phyloP scores from a whole-genome alignment of 2,113 vertebrate genomes.

The Rhynchomys soricoides region DNA sequence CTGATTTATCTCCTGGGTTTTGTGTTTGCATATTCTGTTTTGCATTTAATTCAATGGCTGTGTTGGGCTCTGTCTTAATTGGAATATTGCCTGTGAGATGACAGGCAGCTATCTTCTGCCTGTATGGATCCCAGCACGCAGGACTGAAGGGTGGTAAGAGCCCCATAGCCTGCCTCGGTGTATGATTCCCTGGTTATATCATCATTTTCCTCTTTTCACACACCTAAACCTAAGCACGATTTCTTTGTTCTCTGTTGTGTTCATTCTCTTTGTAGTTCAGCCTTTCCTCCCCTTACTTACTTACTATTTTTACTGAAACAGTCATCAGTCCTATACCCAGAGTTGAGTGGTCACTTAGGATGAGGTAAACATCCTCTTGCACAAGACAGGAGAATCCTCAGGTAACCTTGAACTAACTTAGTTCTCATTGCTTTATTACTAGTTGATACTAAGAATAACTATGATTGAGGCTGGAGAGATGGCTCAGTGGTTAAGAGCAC shows the following conservation, averaged over 20 bases:
- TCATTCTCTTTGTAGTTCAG: not conserved
- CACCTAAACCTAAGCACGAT: not conserved
- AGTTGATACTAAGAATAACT: not conserved
- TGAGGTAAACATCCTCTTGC: not conserved
- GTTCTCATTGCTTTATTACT: not conserved
- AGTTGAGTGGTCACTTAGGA: not conserved
- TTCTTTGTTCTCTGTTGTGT: not conserved
- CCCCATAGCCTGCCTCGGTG: not conserved
- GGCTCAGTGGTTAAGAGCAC: too few species aligned
- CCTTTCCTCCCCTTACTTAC: not conserved
- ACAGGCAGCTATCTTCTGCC: not conserved
- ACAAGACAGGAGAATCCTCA: too few species aligned
- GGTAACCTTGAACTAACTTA: not conserved
- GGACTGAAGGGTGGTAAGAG: not conserved
- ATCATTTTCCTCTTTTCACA: not conserved
- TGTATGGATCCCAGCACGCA: not conserved
- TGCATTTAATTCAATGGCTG: slow-evolving; percentile 40
- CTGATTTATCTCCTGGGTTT: slow-evolving; percentile 52
- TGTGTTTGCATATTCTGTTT: slow-evolving; percentile 18
- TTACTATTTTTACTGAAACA: not conserved
- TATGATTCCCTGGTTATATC: not conserved
- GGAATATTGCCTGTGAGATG: slow-evolving; percentile 48
- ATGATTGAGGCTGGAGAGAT: too few species aligned
- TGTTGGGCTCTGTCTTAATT: slow-evolving; percentile 62
- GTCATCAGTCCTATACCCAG: not conserved